phyloP scores from a whole-genome alignment of 2,113 vertebrate species.

The Lampris incognitus region DNA sequence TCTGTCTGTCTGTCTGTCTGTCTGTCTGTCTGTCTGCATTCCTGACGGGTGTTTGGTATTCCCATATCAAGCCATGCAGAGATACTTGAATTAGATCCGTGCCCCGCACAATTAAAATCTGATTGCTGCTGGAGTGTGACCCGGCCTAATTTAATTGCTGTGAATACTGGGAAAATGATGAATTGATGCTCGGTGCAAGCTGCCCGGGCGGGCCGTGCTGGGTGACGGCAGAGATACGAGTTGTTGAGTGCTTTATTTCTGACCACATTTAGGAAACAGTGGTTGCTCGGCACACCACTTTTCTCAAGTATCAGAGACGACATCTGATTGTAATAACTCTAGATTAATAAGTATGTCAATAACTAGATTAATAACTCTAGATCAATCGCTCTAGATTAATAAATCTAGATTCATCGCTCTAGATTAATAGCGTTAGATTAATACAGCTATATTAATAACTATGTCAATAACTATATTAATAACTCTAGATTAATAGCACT shows the following conservation, averaged over 20 bases:
- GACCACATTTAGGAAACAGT: constrained; percentile 46
- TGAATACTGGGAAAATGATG: constrained; percentile 68
- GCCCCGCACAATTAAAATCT: constrained; percentile 78
- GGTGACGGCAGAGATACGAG: constrained; percentile 60
- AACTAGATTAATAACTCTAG: too few relatives aligned
- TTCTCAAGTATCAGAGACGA: constrained; percentile 30
- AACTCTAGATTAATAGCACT: too few relatives aligned
- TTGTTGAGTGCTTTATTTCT: constrained; percentile 66
- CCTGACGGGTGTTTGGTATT: constrained; percentile 57
- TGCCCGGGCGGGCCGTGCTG: constrained; percentile 51
- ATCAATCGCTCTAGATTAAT: too few relatives aligned
- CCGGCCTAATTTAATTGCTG: constrained; percentile 76
- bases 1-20: neutral
- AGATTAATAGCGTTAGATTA: too few relatives aligned
- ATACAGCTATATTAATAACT: too few relatives aligned
- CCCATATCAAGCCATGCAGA: constrained; percentile 72
- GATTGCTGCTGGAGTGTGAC: constrained; percentile 79
- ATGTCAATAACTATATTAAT: too few relatives aligned
- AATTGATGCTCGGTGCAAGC: constrained; percentile 75
- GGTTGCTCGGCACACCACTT: constrained; percentile 32
- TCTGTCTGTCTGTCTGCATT: constrained; percentile 14
- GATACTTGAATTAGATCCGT: constrained; percentile 76
- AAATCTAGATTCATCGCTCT: too few relatives aligned
- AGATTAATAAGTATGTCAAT: constrained; percentile 20
- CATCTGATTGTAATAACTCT: constrained; percentile 50